Evolutionary conservation across 2,113 vertebrate species (phyloP).

Genomic region (Cacatua alba): DNA sequence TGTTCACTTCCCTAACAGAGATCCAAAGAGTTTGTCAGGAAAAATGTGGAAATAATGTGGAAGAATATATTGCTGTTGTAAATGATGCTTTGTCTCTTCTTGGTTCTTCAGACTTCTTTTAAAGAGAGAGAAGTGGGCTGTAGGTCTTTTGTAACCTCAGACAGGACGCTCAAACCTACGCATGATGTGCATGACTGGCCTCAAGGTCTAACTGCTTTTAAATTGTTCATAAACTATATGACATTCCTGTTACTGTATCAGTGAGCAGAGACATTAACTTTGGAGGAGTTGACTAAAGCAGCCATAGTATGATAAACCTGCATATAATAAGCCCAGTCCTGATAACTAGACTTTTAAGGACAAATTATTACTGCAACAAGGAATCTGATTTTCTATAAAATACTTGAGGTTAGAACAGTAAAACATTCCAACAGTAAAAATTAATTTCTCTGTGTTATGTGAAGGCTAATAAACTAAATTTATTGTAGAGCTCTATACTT

Average conservation of each 20-base stretch:
- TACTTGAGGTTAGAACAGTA: background rate
- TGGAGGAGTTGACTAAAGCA: background rate
- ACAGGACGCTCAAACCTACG: background rate
- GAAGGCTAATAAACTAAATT: background rate
- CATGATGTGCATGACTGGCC: background rate
- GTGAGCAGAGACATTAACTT: background rate
- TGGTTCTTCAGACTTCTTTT: background rate
- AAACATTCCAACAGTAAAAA: background rate
- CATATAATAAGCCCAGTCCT: background rate
- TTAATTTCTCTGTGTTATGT: background rate
- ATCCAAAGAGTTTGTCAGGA: background rate
- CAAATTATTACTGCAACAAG: background rate
- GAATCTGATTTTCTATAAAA: background rate
- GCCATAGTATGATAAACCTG: background rate
- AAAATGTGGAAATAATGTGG: background rate
- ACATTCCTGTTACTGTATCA: background rate
- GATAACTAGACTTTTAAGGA: background rate
- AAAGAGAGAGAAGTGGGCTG: background rate
- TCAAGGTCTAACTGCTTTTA: constrained; percentile 22
- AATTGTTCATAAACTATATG: constrained; percentile 20
- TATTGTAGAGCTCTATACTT: background rate
- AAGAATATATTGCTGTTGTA: background rate
- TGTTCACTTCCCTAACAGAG: background rate
- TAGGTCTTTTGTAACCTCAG: constrained; percentile 35
- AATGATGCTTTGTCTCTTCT: background rate